These are phyloP conservation scores for Chamaea fasciata DNA, from an alignment of 2,113 vertebrate genomes.

Conservation along the genomic window DNA sequence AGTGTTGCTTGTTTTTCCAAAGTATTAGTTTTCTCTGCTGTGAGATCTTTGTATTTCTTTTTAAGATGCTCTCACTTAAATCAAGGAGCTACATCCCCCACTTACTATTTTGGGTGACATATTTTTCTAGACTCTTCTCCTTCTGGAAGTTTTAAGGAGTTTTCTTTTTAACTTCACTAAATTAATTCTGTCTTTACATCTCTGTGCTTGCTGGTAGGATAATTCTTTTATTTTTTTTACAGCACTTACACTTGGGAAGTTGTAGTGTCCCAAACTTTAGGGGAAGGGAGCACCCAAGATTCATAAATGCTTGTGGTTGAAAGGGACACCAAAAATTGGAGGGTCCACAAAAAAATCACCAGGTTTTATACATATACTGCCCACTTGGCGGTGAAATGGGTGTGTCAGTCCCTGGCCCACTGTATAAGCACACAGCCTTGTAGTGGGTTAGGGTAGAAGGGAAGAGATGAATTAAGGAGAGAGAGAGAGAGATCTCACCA, in stretches of 20 bases:
- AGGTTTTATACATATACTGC: not conserved
- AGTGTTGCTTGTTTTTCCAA: not conserved
- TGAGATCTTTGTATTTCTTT: not conserved
- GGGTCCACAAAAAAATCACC: not conserved
- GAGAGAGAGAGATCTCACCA: not conserved
- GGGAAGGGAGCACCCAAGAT: not conserved
- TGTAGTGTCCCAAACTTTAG: not conserved
- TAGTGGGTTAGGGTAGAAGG: not conserved
- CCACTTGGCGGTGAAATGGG: not conserved
- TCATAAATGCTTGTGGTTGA: not conserved
- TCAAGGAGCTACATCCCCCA: not conserved
- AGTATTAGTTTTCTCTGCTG: not conserved
- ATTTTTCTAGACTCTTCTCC: not conserved
- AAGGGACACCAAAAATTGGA: not conserved
- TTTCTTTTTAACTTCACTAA: not conserved
- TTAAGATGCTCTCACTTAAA: not conserved
- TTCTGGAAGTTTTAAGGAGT: not conserved
- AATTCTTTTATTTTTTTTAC: not conserved
- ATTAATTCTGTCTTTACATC: not conserved
- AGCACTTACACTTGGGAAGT: rapidly evolving
- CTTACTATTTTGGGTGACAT: not conserved
- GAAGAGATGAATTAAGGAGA: not conserved
- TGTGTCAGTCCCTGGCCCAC: not conserved
- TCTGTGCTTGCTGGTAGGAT: not conserved
- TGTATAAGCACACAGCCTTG: not conserved